Base-by-base conservation (phyloP, 2,888 invertebrate genomes). In the Drosophila barbarae region DNA sequence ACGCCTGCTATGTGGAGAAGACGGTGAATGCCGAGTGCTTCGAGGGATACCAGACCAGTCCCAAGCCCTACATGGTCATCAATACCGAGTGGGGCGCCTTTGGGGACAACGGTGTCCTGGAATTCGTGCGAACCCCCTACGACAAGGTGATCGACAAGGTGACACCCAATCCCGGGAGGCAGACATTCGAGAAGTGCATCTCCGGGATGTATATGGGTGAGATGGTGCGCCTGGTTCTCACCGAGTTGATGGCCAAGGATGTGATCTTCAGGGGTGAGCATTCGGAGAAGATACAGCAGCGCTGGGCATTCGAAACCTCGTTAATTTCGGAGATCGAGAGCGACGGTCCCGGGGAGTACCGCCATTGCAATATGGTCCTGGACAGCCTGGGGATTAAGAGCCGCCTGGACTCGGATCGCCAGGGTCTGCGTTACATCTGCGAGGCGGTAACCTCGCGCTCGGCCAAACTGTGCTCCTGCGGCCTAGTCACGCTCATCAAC, bases 131-230 rank as follows among this genome's bases (percentile, higher is more conserved):
- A 49, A 97, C 97, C 0, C 92, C 93, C 76, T 94, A 93, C 85
- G 96, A 98, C 88, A 91, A 91, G 13, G 92, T 92, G 39, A 93
- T 98, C 52, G 98, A 98, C 89, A 89, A 89, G 44, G 91, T 92
- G 69, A 96, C 96, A 7, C 92, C 97, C 66, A 98, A 95, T 88
- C 92, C 93, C 2, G 92, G 92, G 51, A 93, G 92, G 87, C 98
- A 98, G 89, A 91, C 95, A 92, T 96, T 88, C 38, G 98, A 99
- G 89, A 99, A 99, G 90, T 76, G 68, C 49, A 73, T 84, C 9
- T 96, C 97, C 0, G 98, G 98, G 52, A 98, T 98, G 97, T 99
- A 98, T 90, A 93, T 98, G 94, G 98, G 98, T 10, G 99, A 99
- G 89, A 88, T 99, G 55, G 96, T 95, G 1, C 93, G 99, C 59